Base-by-base conservation (phyloP, 2,888 invertebrate genomes). In the Dasypogon diadema region DNA sequence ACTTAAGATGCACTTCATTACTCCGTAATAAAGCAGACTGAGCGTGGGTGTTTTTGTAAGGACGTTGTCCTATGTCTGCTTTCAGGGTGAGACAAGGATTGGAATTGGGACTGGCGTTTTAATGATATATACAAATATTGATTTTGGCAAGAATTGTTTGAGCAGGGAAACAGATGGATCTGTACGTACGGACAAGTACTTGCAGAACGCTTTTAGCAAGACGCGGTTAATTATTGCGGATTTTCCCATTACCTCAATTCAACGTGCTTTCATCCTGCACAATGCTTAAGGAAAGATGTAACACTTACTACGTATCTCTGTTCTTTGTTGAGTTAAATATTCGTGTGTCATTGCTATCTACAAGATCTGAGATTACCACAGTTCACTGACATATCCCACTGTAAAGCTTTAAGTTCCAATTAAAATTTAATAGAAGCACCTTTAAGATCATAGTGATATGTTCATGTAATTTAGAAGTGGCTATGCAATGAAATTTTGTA, bases 1-100 rank as follows among this genome's bases (percentile, higher is more conserved):
- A 48, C 65, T 46, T 68, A 68, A 68, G 46, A 68, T 68, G 24
- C 46, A 68, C 48, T 68, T 68, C 65, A 68, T 68, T 68, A 68
- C 48, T 24, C 24, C 24, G 65, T 68, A 68, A 68, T 68, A 68
- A 68, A 48, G n/a, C 65, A 16, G 54, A n/a, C 58, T 58, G 37
- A 5, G 60, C 37, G 30, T 30, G 14, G n/a, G 34, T 60, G 60
- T 21, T 37, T 60, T 60, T 60, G 37, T 37, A 37, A 60, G 60
- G 60, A 37, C 60, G 12, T 60, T 60, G 37, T 37, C 37, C 34
- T 60, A 12, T 37, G 24, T 24, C 16, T 24, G 56, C 12, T 24
- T 16, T 14, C n/a, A 16, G 16, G 42, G 12, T 42, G n/a, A 42
- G 12, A 12, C 12, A 42, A 8, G 42, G 6, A 3, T 6, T 42